Evolutionary conservation across 2,113 vertebrate species (phyloP).

Genomic region (Siphamia tubifer): DNA sequence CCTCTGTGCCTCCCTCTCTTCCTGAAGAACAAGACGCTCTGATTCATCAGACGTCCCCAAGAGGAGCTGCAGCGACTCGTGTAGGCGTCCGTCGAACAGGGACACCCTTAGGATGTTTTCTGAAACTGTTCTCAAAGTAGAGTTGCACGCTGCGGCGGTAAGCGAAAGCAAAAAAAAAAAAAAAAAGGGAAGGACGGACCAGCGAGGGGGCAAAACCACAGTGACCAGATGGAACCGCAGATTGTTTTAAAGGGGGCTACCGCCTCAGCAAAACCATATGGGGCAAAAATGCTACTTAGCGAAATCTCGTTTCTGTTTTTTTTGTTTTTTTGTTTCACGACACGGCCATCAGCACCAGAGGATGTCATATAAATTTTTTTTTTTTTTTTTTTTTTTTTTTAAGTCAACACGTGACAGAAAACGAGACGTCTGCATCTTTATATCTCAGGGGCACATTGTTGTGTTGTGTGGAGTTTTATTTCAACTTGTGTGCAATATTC

Average conservation of each 20-base stretch:
- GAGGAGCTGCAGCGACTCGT: constrained; percentile 9
- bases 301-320: constrained; percentile 46
- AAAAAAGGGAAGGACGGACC: constrained; percentile 4
- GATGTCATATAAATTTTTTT: constrained; percentile 31
- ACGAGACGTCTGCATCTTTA: constrained; percentile 6
- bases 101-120: constrained; percentile 50
- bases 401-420: neutral
- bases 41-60: constrained; percentile 28
- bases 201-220: constrained; percentile 53
- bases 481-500: constrained; percentile 46
- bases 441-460: constrained; percentile 5
- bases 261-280: constrained; percentile 69
- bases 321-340: too few species aligned
- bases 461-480: constrained; percentile 29
- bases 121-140: constrained; percentile 26
- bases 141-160: constrained; percentile 34
- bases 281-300: constrained; percentile 56
- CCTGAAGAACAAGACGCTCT: neutral
- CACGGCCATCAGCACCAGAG: constrained; percentile 17
- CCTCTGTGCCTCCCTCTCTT: constrained; percentile 15
- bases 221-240: constrained; percentile 76
- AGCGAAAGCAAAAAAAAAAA: constrained; percentile 52
- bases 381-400: too few species aligned
- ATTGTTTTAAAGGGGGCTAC: constrained; percentile 65
- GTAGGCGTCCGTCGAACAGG: constrained; percentile 34